These are phyloP conservation scores for Platorchestia sp. DNA, from an alignment of 1,140 invertebrate species.

Conservation along the genomic window DNA sequence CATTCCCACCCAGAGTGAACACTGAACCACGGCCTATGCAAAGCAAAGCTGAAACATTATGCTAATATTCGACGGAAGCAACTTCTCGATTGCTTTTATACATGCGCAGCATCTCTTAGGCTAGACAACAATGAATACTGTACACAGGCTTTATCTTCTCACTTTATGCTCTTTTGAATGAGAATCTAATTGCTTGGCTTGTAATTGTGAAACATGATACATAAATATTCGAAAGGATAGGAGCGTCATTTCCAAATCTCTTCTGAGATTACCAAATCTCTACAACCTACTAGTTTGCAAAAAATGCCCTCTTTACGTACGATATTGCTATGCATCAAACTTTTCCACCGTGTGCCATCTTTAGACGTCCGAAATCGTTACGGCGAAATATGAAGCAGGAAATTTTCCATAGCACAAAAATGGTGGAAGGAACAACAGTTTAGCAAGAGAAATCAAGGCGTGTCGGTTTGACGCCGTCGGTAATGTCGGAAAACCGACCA, in stretches of 20 bases:
- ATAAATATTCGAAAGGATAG: background rate
- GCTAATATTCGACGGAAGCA: background rate
- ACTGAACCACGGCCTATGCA: background rate
- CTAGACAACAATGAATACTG: background rate
- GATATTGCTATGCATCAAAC: background rate
- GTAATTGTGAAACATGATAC: background rate
- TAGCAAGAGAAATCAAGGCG: background rate
- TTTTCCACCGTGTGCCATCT: background rate
- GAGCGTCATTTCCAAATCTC: background rate
- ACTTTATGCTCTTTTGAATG: background rate
- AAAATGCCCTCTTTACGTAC: no score
- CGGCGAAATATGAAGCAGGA: background rate
- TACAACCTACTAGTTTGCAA: background rate
- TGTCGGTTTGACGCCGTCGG: slow-evolving; percentile 8
- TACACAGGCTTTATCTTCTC: background rate
- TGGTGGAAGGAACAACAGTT: background rate
- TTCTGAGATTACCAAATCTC: background rate
- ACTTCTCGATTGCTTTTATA: background rate
- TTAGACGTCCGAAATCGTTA: background rate
- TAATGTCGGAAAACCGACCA: slow-evolving; percentile 28
- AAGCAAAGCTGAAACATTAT: background rate
- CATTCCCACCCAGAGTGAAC: background rate
- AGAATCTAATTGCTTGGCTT: background rate
- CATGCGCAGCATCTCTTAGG: background rate
- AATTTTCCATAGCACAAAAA: background rate